Percentiles rank a stretch among this genome's conserved stretches.
Evolutionary conservation across 2,888 invertebrate genomes (phyloP).

Genomic region (Pyrochroa serraticornis): DNA sequence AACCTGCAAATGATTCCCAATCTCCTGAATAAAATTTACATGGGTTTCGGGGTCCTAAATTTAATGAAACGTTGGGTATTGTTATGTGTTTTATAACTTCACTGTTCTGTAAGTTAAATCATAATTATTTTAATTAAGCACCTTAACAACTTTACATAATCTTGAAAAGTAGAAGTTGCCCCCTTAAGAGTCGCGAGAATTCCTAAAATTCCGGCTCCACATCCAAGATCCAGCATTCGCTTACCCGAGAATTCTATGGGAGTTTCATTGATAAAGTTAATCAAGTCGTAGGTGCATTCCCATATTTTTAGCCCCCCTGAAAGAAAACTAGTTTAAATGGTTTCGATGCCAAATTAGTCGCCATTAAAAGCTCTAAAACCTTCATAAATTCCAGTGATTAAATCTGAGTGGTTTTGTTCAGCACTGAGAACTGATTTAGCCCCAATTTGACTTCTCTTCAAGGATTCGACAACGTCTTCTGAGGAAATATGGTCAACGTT

Average conservation of each 20-base stretch:
- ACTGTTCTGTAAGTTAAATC: slow-evolving; percentile 71
- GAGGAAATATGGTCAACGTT: slow-evolving; percentile 60
- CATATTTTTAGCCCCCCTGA: slow-evolving; percentile 93
- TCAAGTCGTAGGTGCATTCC: slow-evolving; percentile 90
- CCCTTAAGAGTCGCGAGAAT: slow-evolving; percentile 73
- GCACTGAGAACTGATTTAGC: slow-evolving; percentile 57
- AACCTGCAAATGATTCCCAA: slow-evolving; percentile 63
- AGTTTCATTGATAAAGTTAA: slow-evolving; percentile 65
- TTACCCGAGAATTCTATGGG: slow-evolving; percentile 59
- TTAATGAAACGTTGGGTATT: slow-evolving; percentile 73
- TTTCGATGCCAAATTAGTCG: too few species aligned
- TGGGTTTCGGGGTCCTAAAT: slow-evolving; percentile 48
- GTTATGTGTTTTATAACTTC: slow-evolving; percentile 84
- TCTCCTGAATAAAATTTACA: slow-evolving; percentile 72
- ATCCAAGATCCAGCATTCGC: slow-evolving; percentile 85
- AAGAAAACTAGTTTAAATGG: slow-evolving; percentile 24
- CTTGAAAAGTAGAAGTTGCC: slow-evolving; percentile 84
- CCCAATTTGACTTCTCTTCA: slow-evolving; percentile 32
- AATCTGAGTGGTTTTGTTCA: slow-evolving; percentile 73
- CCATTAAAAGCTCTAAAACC: slow-evolving; percentile 61
- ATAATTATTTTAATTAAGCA: slow-evolving; percentile 53
- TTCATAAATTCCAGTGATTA: slow-evolving; percentile 80
- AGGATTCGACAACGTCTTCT: slow-evolving; percentile 52
- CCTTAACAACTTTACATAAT: slow-evolving; percentile 79
- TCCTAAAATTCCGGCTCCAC: slow-evolving; percentile 91